phyloP scores from a whole-genome alignment of 2,113 vertebrate genomes.

The Pyrgilauda ruficollis region DNA sequence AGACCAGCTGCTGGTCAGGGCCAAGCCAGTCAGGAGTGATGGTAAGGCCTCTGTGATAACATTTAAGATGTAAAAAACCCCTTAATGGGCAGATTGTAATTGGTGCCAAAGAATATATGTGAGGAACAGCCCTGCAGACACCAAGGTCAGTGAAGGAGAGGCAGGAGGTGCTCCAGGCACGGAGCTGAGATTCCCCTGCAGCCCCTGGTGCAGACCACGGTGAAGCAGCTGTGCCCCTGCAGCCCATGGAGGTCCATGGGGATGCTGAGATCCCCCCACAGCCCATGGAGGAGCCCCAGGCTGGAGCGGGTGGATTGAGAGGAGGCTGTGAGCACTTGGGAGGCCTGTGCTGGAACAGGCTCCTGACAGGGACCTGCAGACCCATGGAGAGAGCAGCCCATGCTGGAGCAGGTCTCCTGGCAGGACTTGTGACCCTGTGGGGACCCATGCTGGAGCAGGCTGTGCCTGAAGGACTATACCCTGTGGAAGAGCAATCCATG shows the following conservation, averaged over 20 bases:
- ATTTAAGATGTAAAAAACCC: neutral
- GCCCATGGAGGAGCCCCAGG: fast-evolving
- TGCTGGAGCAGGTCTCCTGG: neutral
- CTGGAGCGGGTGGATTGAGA: neutral
- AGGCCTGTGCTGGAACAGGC: neutral
- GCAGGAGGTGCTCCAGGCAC: too few species aligned
- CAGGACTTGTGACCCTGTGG: neutral
- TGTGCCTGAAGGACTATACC: neutral
- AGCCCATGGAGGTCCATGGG: neutral
- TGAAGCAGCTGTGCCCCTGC: neutral
- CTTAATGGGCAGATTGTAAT: neutral
- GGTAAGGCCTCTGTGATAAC: neutral
- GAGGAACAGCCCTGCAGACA: neutral
- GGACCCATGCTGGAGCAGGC: neutral
- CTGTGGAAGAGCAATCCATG: fast-evolving
- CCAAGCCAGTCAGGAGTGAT: neutral
- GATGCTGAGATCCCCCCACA: neutral
- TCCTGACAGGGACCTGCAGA: neutral
- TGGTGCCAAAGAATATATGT: neutral
- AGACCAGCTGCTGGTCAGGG: neutral
- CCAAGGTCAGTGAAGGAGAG: too few species aligned
- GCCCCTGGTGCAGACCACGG: neutral
- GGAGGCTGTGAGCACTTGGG: neutral
- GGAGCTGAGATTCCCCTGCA: neutral
- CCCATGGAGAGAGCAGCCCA: neutral